Conservation (phyloP, 2,113 vertebrate species). For the Dasyurus viverrinus region DNA sequence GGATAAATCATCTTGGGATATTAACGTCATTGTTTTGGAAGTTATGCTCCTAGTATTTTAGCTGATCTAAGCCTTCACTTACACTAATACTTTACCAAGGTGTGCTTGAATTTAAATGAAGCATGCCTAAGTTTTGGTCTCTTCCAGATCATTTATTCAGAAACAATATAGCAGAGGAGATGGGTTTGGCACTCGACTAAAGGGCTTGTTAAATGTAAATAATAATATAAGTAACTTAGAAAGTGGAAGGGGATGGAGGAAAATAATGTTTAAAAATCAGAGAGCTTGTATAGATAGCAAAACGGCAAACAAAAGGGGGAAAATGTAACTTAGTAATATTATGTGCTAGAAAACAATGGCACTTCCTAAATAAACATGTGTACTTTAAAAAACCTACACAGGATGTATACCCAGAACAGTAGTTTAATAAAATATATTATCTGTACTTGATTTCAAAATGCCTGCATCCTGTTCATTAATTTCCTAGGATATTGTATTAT, state of each 20-base stretch:
- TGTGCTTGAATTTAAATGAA: constrained; percentile 67
- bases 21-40: constrained; percentile 62
- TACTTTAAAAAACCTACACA: constrained; percentile 34
- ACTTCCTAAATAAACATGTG: constrained; percentile 57
- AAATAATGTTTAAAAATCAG: constrained; percentile 65
- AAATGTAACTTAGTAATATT: constrained; percentile 59
- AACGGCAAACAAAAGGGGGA: constrained; percentile 66
- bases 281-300: constrained; percentile 51
- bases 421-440: constrained; percentile 43
- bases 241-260: constrained; percentile 32
- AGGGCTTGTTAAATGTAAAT: constrained; percentile 56
- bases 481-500: background rate
- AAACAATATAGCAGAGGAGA: constrained; percentile 55
- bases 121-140: constrained; percentile 11
- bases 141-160: constrained; percentile 71
- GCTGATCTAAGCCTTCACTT: constrained; percentile 54
- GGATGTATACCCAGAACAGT: background rate
- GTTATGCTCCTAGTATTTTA: background rate
- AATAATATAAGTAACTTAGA: constrained; percentile 23
- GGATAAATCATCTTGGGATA: constrained; percentile 47
- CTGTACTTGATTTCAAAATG: constrained; percentile 30
- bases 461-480: background rate
- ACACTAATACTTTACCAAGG: constrained; percentile 57
- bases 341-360: constrained; percentile 45
- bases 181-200: constrained; percentile 43